phyloP scores from a whole-genome alignment of 2,888 invertebrate genomes.

The Diloba caeruleocephala region DNA sequence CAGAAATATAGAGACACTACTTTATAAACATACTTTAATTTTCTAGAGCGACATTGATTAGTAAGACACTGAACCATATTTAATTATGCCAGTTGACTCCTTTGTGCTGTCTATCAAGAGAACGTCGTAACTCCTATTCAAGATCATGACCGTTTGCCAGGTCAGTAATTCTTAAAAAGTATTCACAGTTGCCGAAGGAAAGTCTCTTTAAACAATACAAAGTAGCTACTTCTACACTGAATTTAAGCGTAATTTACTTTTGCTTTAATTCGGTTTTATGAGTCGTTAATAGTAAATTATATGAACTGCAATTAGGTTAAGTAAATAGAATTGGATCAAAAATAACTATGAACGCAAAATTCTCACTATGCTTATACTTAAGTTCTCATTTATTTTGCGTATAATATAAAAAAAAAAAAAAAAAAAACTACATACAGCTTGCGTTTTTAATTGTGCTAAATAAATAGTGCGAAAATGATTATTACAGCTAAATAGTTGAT shows the following conservation, averaged over 20 bases:
- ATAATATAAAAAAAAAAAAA: slow-evolving; percentile 1
- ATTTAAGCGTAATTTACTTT: slow-evolving; percentile 52
- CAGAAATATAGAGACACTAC: slow-evolving; percentile 9
- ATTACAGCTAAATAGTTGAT: neutral
- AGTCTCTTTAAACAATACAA: slow-evolving; percentile 40
- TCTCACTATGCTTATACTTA: slow-evolving; percentile 45
- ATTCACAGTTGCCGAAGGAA: slow-evolving; percentile 29
- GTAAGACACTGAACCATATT: slow-evolving; percentile 52
- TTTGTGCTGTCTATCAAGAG: slow-evolving; percentile 57
- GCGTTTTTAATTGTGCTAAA: slow-evolving; percentile 11
- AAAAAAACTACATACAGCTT: slow-evolving; percentile 5
- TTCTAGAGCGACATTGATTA: slow-evolving; percentile 54
- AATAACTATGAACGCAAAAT: slow-evolving; percentile 57
- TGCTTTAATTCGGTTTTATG: slow-evolving; percentile 66
- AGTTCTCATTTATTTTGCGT: slow-evolving; percentile 25
- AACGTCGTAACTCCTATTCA: slow-evolving; percentile 34
- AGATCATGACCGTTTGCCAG: slow-evolving; percentile 37
- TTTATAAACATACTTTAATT: slow-evolving; percentile 47
- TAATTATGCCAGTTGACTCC: slow-evolving; percentile 60
- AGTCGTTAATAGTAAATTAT: slow-evolving; percentile 68
- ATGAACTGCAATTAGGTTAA: slow-evolving; percentile 67
- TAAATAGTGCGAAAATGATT: slow-evolving; percentile 34
- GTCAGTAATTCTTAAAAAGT: slow-evolving; percentile 39
- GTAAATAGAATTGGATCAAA: slow-evolving; percentile 66
- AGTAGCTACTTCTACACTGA: slow-evolving; percentile 45